A percentile compares a stretch with the other conserved stretches of the same genome.
Conservation (phyloP, 1,140 invertebrate species). For the Teleopsis dalmanni region DNA sequence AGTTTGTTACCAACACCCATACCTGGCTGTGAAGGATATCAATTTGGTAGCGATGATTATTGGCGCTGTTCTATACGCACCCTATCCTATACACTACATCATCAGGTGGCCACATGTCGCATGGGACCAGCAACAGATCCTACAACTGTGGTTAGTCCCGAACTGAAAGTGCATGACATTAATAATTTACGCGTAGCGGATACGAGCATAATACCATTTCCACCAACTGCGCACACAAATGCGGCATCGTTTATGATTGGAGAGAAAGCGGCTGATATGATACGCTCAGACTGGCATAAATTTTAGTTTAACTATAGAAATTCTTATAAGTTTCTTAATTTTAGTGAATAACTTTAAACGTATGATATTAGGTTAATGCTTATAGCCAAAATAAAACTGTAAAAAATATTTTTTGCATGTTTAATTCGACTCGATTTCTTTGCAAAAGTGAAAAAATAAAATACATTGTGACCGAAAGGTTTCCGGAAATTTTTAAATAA, state of each 20-base stretch:
- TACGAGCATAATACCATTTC: constrained; percentile 65
- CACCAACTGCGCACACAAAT: constrained; percentile 64
- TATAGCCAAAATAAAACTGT: too few species aligned
- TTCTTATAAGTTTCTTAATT: too few species aligned
- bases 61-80: constrained; percentile 64
- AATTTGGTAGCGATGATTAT: constrained; percentile 59
- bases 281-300: constrained; percentile 53
- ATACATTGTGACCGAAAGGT: too few species aligned
- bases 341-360: too few species aligned
- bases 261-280: constrained; percentile 79
- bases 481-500: too few species aligned
- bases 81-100: constrained; percentile 58
- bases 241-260: constrained; percentile 76
- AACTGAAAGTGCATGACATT: constrained; percentile 66
- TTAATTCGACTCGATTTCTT: too few species aligned
- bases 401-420: too few species aligned
- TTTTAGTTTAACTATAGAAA: background rate
- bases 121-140: constrained; percentile 66
- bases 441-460: too few species aligned
- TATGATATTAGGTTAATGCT: too few species aligned
- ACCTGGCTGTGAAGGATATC: constrained; percentile 51
- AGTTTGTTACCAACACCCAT: constrained; percentile 51
- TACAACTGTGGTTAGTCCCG: constrained; percentile 64
- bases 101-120: constrained; percentile 65
- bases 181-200: constrained; percentile 65